phyloP scores from a whole-genome alignment of 2,113 vertebrate species.

The Gadus chalcogrammus region DNA sequence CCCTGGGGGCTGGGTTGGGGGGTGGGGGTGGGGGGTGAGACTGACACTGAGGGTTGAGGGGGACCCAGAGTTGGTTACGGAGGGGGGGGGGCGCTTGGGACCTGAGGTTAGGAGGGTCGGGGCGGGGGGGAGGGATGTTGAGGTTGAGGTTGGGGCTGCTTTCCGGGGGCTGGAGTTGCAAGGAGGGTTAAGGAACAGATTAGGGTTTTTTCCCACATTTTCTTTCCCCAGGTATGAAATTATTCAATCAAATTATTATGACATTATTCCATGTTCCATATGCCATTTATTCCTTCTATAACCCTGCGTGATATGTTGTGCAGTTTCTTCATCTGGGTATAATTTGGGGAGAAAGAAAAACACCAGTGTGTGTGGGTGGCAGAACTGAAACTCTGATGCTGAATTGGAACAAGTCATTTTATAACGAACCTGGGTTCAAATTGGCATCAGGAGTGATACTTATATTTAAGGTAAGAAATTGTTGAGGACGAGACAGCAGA shows the following conservation, averaged over 20 bases:
- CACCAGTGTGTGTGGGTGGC: too few species aligned
- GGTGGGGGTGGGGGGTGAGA: background rate
- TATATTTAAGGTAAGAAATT: too few species aligned
- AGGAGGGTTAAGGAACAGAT: background rate
- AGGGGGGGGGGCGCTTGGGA: constrained; percentile 24
- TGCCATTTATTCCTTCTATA: background rate
- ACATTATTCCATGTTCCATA: background rate
- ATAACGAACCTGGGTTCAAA: too few species aligned
- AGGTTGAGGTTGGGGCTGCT: constrained; percentile 36
- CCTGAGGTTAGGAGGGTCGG: constrained; percentile 51
- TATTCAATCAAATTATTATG: too few species aligned
- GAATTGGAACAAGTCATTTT: too few species aligned
- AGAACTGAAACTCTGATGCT: too few species aligned
- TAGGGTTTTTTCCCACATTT: background rate
- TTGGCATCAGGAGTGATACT: too few species aligned
- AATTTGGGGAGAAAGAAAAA: too few species aligned
- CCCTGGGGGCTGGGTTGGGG: constrained; percentile 49
- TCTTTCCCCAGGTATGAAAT: background rate
- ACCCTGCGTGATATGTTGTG: too few species aligned
- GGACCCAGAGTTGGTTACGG: constrained; percentile 41
- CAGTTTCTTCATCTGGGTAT: too few species aligned
- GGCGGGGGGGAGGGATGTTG: background rate
- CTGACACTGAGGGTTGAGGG: constrained; percentile 28
- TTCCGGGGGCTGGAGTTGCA: constrained; percentile 32
- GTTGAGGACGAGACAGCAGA: too few species aligned